Evolutionary conservation across 2,888 invertebrate genomes (phyloP), one percentile per base, ranked within the genome.

Genomic region (Octonoba sinensis): DNA sequence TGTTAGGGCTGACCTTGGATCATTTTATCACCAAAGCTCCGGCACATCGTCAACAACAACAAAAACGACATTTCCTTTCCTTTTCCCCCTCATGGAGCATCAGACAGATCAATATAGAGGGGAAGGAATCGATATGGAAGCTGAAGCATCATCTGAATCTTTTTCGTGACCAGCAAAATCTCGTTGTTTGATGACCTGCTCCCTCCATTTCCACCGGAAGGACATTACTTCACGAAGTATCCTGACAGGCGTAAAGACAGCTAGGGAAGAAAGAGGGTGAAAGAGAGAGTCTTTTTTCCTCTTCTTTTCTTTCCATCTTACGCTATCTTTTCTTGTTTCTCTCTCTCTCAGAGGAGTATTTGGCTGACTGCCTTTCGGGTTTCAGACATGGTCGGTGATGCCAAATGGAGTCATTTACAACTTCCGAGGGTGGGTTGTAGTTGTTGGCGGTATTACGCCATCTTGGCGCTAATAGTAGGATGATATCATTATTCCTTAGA

Each of bases 381-480:
- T 81, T 73, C 73, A 81, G 73, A 73, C 73, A 81, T 73, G 67
- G 79, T 73, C 79, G 71, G 72, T 60, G 71, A 71, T 79, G 79
- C 79, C 79, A 79, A 79, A 79, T 79, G 73, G 79, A 79, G 72
- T 79, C 79, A 79, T 79, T 79, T 79, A 79, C 79, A 79, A 79
- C 79, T 79, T 79, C 79, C 79, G 79, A 79, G 73, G 22, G 22
- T 51, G 12, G 47, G 69, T 46, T 36, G 51, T 67, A 56, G 24
- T 54, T 20, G n/a, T 60, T 73, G 79, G 79, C 73, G 67, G 62
- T 16, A 20, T 46, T 20, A 54, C 18, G 54, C 54, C 54, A 15
- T 11, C 54, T 54, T 36, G 36, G 36, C 36, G 36, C 3, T 36
- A 27, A 8, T 36, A 36, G 36, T 36, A 36, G 36, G 36, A 8